Evolutionary conservation across 2,797 vertebrate species (phyloP).

Genomic region (Buceros bicornis): DNA sequence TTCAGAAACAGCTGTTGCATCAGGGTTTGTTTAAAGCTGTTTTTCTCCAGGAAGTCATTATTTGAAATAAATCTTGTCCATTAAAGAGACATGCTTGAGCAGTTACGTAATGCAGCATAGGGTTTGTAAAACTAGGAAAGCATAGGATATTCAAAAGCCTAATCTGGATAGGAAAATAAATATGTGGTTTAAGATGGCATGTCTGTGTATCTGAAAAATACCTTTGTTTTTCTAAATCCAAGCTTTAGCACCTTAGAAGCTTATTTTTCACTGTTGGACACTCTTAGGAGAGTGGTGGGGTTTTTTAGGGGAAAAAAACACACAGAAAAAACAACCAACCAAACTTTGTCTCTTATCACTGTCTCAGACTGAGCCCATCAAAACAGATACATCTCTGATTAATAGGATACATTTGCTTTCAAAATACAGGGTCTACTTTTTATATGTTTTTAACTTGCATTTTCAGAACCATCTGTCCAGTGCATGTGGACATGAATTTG

Average conservation of each 20-base stretch:
- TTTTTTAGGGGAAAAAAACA: neutral
- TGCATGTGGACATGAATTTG: neutral
- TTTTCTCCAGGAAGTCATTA: neutral
- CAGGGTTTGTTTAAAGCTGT: neutral
- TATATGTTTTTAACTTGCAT: neutral
- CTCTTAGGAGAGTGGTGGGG: too few relatives aligned
- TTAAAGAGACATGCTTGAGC: neutral
- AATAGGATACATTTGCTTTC: neutral
- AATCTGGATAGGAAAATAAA: constrained; percentile 28
- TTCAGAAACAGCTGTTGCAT: constrained; percentile 9
- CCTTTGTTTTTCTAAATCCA: neutral
- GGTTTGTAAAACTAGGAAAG: neutral
- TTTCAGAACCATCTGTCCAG: neutral
- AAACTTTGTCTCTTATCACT: neutral
- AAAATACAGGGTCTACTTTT: neutral
- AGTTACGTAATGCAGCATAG: neutral
- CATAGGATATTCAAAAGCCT: neutral
- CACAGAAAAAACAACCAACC: neutral
- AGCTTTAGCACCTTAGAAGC: neutral
- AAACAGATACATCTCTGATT: neutral
- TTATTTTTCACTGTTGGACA: neutral
- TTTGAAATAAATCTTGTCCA: constrained; percentile 29
- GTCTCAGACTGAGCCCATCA: neutral
- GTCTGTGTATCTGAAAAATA: neutral
- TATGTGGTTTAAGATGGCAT: neutral